Conservation (phyloP, 2,797 vertebrate genomes). For the Sebastiscus tertius region DNA sequence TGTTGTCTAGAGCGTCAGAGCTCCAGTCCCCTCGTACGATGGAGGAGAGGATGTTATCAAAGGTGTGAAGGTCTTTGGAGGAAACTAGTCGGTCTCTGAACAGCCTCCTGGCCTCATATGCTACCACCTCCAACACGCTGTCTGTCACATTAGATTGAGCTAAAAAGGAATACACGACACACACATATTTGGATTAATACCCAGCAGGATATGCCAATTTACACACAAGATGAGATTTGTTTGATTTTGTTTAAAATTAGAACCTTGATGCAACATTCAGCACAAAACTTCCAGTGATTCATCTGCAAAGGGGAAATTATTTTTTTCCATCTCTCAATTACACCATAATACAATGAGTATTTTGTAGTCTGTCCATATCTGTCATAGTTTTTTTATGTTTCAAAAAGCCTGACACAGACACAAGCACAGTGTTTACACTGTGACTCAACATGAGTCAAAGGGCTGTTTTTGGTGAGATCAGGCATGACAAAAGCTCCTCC, state of each 20-base stretch:
- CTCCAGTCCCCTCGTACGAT: conserved; percentile 93
- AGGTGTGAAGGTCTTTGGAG: conserved; percentile 87
- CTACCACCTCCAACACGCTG: conserved; percentile 91
- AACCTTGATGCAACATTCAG: not conserved
- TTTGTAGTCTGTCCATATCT: not conserved
- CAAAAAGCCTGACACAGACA: not conserved
- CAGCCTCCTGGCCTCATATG: conserved; percentile 90
- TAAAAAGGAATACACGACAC: conserved; percentile 34
- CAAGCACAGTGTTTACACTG: not conserved
- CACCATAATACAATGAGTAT: not conserved
- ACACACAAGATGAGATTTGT: not conserved
- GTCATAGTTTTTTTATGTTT: not conserved
- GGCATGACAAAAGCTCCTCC: conserved; percentile 19
- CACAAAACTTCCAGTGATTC: not conserved
- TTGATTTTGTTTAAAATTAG: not conserved
- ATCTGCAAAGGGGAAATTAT: not conserved
- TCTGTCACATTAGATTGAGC: conserved; percentile 84
- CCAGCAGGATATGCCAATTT: not conserved
- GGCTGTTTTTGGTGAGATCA: conserved; percentile 1
- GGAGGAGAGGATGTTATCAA: conserved; percentile 92
- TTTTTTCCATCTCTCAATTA: not conserved
- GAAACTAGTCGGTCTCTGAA: conserved; percentile 95
- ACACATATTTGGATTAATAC: not conserved
- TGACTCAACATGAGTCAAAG: conserved; percentile 29
- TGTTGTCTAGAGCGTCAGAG: conserved; percentile 89